Evolutionary conservation across 1,140 invertebrate species (phyloP), one percentile per base, ranked within the genome.

Genomic region (Scaptodrosophila lebanonensis): DNA sequence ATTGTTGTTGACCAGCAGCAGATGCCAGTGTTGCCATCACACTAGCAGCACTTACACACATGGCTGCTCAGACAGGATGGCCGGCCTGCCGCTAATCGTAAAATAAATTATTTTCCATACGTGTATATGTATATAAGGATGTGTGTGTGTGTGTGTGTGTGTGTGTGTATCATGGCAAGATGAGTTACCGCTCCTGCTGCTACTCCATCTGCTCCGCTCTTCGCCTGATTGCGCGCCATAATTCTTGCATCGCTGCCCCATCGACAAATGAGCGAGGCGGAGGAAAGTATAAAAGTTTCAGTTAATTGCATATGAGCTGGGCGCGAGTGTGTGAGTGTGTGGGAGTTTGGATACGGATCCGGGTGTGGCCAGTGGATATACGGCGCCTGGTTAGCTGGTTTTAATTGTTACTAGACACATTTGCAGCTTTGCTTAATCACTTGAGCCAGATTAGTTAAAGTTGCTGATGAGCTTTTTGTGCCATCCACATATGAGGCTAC

Each of bases 391-490:
- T 32, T 66, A 39, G 68, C 73, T 79, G 68, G 60, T 71, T 82
- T 82, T 79, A 79, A 82, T 72, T 82, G 73, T 79, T 66, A 52
- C 51, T 43, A 63, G 47, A 60, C 67, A 61, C 72, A 71, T 68
- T 79, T 65, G 73, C 48, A 58, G 68, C 65, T 77, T 54, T 59
- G 69, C 75, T 56, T 79, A 79, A 79, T 82, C 75, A 82, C 73
- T 82, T 63, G 68, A 44, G 64, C 49, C 68, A 52, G 68, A 56
- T 79, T 73, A 69, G 73, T 40, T 27, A 35, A 62, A 48, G 29
- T 63, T 49, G 47, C 27, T 32, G 29, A 25, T 25, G 8, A 4
- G 22, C 22, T 25, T 4, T 8, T n/a, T n/a, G n/a, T n/a, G n/a
- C n/a, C n/a, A n/a, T n/a, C n/a, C n/a, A n/a, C n/a, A n/a, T n/a